Conservation (phyloP, 1,140 invertebrate genomes). For the Drosophila mayri region DNA sequence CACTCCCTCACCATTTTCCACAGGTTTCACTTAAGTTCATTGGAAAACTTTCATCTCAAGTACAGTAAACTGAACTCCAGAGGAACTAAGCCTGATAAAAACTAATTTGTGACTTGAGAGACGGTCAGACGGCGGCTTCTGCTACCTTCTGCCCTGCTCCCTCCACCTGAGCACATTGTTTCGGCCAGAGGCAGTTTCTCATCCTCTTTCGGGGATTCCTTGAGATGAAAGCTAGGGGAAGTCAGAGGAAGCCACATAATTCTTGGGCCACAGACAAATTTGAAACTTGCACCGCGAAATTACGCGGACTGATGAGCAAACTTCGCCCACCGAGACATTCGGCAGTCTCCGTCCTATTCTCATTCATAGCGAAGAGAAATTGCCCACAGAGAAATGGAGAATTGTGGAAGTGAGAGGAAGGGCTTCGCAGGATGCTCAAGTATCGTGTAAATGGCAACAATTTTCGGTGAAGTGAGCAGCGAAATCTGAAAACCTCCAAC, state of each 20-base stretch:
- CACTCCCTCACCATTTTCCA: neutral
- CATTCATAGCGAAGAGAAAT: constrained; percentile 46
- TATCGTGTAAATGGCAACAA: constrained; percentile 68
- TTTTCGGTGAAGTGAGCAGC: constrained; percentile 41
- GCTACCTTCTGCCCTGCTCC: neutral
- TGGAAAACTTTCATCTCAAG: constrained; percentile 43
- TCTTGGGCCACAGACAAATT: constrained; percentile 66
- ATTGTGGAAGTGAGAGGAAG: neutral
- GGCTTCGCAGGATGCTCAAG: constrained; percentile 34
- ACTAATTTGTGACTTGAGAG: constrained; percentile 58
- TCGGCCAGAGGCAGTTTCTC: constrained; percentile 42
- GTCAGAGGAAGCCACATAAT: constrained; percentile 36
- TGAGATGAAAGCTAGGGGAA: neutral
- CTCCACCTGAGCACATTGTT: constrained; percentile 59
- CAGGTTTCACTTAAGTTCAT: constrained; percentile 34
- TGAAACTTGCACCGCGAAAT: constrained; percentile 70
- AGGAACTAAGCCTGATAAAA: constrained; percentile 55
- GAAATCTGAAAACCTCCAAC: constrained; percentile 24
- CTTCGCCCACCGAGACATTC: constrained; percentile 45
- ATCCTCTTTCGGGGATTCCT: constrained; percentile 13
- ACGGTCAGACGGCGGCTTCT: constrained; percentile 14
- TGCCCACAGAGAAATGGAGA: constrained; percentile 19
- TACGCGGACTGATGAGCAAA: constrained; percentile 74
- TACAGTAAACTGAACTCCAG: constrained; percentile 28
- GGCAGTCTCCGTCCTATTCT: constrained; percentile 30